These are phyloP conservation scores for Himantopus leucocephalus DNA, from an alignment of 2,113 vertebrate species.

Conservation along the genomic window DNA sequence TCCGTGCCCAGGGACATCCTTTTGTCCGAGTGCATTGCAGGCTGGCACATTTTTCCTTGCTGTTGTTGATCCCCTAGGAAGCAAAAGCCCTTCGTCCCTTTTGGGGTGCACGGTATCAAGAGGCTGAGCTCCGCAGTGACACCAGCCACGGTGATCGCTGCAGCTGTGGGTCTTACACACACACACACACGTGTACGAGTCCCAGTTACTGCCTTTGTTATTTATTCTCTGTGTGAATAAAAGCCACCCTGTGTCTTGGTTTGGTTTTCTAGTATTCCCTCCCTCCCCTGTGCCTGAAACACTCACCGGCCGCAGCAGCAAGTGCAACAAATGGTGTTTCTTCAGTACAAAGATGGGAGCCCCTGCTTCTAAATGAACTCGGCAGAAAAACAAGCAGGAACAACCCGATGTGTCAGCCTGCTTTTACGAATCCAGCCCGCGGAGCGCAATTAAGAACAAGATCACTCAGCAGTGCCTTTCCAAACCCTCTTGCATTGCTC, in stretches of 20 bases:
- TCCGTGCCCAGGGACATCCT: not conserved
- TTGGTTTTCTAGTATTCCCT: not conserved
- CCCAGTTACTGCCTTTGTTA: not conserved
- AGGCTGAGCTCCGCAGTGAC: not conserved
- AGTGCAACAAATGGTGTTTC: not conserved
- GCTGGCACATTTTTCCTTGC: not conserved
- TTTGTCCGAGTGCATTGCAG: not conserved
- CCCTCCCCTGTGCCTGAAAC: not conserved
- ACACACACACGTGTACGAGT: rapidly evolving
- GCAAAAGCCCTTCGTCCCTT: not conserved
- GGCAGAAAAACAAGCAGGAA: not conserved
- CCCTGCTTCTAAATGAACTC: not conserved
- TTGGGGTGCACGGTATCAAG: not conserved
- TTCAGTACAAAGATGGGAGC: not conserved
- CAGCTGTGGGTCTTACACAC: not conserved
- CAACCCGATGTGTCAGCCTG: not conserved
- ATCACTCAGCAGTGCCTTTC: conserved; percentile 4
- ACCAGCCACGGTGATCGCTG: not conserved
- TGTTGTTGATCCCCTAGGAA: not conserved
- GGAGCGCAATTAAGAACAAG: not conserved
- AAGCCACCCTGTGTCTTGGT: not conserved
- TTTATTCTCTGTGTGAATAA: not conserved
- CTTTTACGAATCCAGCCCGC: not conserved
- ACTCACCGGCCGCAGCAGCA: not conserved
- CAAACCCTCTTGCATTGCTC: not conserved